Base-by-base conservation (phyloP, 2,888 invertebrate genomes). In the Xylota segnis region DNA sequence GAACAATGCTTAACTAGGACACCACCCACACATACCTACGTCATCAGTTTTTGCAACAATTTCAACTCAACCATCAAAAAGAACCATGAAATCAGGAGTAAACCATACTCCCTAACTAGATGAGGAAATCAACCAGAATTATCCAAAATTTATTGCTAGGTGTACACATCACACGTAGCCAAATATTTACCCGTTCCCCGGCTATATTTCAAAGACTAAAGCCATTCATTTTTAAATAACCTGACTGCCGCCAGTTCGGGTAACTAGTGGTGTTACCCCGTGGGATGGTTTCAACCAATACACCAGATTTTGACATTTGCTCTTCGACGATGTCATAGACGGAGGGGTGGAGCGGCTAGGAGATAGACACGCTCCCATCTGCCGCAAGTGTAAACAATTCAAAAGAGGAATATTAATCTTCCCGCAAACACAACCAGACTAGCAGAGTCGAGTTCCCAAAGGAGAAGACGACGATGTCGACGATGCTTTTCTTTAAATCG, bases 201-300 rank as follows among this genome's bases (percentile, higher is more conserved):
- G 54, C 40, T n/a, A 16, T 4, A 18, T 32, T 74, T 40, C 74
- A 54, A 43, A 61, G 40, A 61, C 16, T 23, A 12, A 27, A 66
- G 37, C 18, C 66, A 59, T 76, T 58, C 66, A 56, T 66, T 56
- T 75, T 75, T 59, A 59, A 76, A 66, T 47, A 75, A 65, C 45
- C 45, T 23, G 7, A 18, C 71, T 34, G 47, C 37, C 32, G 50
- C 16, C 14, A 23, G 14, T 32, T 32, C 32, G 47, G 34, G 16
- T 40, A 52, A 72, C 59, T 50, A 4, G 50, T 40, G 59, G 27
- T 37, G 59, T 50, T 40, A 50, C 27, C 50, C n/a, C 23, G 14
- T 27, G 23, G 32, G 32, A 63, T 54, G 63, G 18, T 54, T 56
- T 34, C 16, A 54, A 40, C 14, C 29, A 50, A 40, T 16, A 18